Evolutionary conservation across 2,113 vertebrate genomes (phyloP), one percentile per base, ranked within the genome.

Genomic region (Scomber scombrus): DNA sequence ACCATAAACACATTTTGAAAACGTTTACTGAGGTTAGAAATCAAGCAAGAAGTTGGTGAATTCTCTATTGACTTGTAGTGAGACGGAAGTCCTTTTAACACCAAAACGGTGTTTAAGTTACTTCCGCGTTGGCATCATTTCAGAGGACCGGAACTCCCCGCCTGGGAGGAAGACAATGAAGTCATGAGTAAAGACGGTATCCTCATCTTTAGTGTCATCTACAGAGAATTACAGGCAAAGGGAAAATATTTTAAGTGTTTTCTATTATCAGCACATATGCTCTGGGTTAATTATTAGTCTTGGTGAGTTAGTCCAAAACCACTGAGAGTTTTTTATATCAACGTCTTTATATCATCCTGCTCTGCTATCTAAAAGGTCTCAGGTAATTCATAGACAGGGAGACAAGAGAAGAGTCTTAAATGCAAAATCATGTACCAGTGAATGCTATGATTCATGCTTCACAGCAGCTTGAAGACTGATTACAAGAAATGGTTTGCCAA

Each of bases 191-290:
- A 15, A 40, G 65, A 43, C 0, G 68, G 5, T 56, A 47, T 82
- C 77, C 23, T 80, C 74, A 73, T 85, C 51, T 79, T 84, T 54
- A 69, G 7, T 29, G 52, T 67, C 10, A 78, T 65, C 91, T 90
- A 66, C 18, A 76, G 67, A 82, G 16, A 77, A 84, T 34, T 43
- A 82, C 29, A 78, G 26, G 56, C 56, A 80, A 58, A 64, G 14
- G 71, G 55, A 62, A 54, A 78, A 16, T 50, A 13, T 0, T n/a
- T 56, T 1, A 2, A 40, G 34, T 40, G 34, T 40, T 40, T 40
- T 40, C 34, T 40, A 40, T 40, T 7, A 40, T 40, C 34, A 40
- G 34, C 8, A 40, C 34, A 40, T 40, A 9, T 40, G 34, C 34
- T 40, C 34, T 40, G 34, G 34, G 34, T 40, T 1, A 40, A 40